These are phyloP conservation scores for Trichoplusia ni DNA, from an alignment of 1,140 invertebrate species.

Conservation along the genomic window DNA sequence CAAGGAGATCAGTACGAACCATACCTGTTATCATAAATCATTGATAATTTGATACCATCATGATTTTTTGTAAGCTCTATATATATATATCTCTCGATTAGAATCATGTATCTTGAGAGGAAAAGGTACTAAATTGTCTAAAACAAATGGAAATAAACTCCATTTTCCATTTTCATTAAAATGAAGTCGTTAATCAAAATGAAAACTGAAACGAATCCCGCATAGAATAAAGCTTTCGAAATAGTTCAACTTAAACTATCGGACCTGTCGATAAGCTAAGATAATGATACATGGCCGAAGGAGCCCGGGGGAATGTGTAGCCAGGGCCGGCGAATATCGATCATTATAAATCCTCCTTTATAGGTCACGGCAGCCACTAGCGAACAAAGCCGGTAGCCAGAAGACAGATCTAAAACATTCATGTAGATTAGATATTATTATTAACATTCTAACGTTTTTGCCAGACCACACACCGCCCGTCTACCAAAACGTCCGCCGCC, in stretches of 20 bases:
- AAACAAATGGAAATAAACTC: too few relatives aligned
- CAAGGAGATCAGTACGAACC: too few relatives aligned
- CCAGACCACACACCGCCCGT: constrained; percentile 39
- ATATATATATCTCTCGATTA: too few relatives aligned
- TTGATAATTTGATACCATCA: too few relatives aligned
- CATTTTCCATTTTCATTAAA: too few relatives aligned
- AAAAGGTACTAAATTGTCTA: too few relatives aligned
- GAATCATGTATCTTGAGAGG: too few relatives aligned
- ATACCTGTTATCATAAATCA: too few relatives aligned
- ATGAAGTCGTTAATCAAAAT: too few relatives aligned
- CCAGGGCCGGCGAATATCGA: constrained; percentile 1
- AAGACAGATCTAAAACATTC: constrained; percentile 1
- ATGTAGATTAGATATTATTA: constrained; percentile 21
- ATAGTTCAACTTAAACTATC: constrained; percentile 4
- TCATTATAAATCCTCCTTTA: constrained; percentile 15
- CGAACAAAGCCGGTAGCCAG: background rate
- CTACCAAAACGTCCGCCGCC: constrained; percentile 33
- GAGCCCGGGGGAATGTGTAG: background rate
- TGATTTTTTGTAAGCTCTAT: too few relatives aligned
- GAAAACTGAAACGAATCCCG: too few relatives aligned
- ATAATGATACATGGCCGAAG: constrained; percentile 18
- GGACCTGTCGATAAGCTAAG: constrained; percentile 8
- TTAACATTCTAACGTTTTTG: constrained; percentile 4
- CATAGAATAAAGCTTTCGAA: background rate
- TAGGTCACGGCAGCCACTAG: constrained; percentile 1